Conservation (phyloP, 2,113 vertebrate species). For the Saccopteryx leptura region DNA sequence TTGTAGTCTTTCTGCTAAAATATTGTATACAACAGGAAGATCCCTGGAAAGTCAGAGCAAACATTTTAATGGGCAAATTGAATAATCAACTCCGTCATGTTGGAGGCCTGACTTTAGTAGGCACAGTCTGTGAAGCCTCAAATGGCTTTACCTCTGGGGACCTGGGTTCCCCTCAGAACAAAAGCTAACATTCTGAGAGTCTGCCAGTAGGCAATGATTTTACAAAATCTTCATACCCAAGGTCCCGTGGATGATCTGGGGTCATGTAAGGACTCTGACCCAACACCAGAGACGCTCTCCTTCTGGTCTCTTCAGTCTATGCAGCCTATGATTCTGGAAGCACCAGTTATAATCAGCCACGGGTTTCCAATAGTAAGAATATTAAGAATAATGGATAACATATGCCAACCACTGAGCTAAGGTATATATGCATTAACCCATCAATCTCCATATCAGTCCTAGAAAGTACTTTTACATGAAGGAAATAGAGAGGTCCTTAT, state of each 20-base stretch:
- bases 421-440: neutral
- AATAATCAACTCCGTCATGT: neutral
- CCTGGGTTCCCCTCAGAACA: no score
- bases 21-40: neutral
- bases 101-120: neutral
- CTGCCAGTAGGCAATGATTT: neutral
- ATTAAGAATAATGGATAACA: constrained; percentile 1
- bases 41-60: neutral
- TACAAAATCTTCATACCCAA: neutral
- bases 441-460: neutral
- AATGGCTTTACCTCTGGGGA: neutral
- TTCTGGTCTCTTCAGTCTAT: neutral
- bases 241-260: neutral
- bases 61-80: neutral
- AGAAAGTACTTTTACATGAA: neutral
- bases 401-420: neutral
- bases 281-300: neutral
- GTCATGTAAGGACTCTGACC: neutral
- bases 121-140: neutral
- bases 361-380: neutral
- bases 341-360: neutral
- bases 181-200: neutral
- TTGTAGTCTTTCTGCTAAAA: neutral
- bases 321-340: neutral
- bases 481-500: neutral